Evolutionary conservation across 2,113 vertebrate species (phyloP).

Genomic region (Pycnonotus jocosus): DNA sequence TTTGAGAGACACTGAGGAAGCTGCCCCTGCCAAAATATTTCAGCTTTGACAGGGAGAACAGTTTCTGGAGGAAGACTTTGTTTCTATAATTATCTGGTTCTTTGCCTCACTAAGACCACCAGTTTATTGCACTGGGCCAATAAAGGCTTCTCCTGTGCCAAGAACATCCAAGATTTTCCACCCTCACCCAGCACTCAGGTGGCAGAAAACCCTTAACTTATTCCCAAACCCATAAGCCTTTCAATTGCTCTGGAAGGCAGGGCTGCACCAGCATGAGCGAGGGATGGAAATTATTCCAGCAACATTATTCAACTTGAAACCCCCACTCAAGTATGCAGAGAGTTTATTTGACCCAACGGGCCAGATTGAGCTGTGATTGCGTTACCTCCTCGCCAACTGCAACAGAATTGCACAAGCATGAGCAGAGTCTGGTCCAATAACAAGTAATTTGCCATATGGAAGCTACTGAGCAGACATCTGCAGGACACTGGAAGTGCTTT

Average conservation of each 20-base stretch:
- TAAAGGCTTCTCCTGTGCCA: background rate
- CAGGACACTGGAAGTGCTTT: slow-evolving; percentile 62
- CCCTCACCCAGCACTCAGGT: background rate
- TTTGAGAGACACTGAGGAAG: slow-evolving; percentile 27
- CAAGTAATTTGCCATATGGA: slow-evolving; percentile 67
- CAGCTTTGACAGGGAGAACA: slow-evolving; percentile 26
- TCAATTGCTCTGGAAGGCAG: background rate
- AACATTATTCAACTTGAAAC: slow-evolving; percentile 29
- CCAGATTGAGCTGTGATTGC: slow-evolving; percentile 26
- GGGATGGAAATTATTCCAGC: slow-evolving; percentile 30
- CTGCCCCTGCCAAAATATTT: slow-evolving; percentile 41
- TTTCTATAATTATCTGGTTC: slow-evolving; percentile 49
- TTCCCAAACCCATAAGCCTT: background rate
- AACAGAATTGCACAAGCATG: slow-evolving; percentile 54
- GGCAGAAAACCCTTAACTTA: background rate
- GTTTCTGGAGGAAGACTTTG: slow-evolving; percentile 28
- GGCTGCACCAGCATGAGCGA: background rate
- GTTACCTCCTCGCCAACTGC: slow-evolving; percentile 43
- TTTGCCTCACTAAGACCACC: background rate
- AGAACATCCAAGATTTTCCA: background rate
- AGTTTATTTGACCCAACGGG: slow-evolving; percentile 49
- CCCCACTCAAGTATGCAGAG: background rate
- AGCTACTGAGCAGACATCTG: slow-evolving; percentile 69
- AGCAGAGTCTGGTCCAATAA: slow-evolving; percentile 53
- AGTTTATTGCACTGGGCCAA: background rate